A percentile compares a stretch with the other conserved stretches of the same genome.
Conservation (phyloP, 2,113 vertebrate species). For the Saccopteryx bilineata region DNA sequence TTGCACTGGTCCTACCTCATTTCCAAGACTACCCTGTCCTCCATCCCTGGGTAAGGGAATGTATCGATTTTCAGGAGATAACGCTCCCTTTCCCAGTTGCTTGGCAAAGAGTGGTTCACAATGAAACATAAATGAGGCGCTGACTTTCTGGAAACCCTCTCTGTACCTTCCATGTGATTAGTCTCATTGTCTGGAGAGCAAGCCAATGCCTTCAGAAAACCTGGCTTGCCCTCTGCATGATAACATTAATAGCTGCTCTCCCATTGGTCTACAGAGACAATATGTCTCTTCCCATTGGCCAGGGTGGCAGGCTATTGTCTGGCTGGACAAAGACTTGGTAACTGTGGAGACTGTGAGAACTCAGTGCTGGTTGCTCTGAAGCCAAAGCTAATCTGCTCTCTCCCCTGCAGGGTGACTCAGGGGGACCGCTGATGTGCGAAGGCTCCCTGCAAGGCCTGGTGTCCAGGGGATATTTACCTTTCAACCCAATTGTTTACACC, state of each 20-base stretch:
- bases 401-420: conserved; percentile 81
- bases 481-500: conserved; percentile 82
- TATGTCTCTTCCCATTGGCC: not conserved
- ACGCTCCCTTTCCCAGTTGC: not conserved
- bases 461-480: conserved; percentile 78
- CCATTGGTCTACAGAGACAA: not conserved
- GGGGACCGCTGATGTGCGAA: conserved; percentile 82
- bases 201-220: not conserved
- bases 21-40: not conserved
- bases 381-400: not conserved
- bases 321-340: not conserved
- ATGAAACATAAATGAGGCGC: too few species aligned
- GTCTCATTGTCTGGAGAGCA: not conserved
- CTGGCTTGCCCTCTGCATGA: rapidly evolving
- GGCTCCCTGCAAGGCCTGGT: conserved; percentile 81
- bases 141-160: not conserved
- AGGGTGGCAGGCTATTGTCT: not conserved
- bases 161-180: not conserved
- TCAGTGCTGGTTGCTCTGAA: not conserved
- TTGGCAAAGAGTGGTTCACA: not conserved
- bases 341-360: rapidly evolving
- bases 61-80: too few species aligned
- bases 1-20: not conserved
- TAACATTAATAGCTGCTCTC: not conserved
- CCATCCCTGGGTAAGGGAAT: rapidly evolving